Percentiles rank a stretch among this genome's conserved stretches.
Conservation (phyloP, 2,797 vertebrate species). For the Manis pentadactyla region DNA sequence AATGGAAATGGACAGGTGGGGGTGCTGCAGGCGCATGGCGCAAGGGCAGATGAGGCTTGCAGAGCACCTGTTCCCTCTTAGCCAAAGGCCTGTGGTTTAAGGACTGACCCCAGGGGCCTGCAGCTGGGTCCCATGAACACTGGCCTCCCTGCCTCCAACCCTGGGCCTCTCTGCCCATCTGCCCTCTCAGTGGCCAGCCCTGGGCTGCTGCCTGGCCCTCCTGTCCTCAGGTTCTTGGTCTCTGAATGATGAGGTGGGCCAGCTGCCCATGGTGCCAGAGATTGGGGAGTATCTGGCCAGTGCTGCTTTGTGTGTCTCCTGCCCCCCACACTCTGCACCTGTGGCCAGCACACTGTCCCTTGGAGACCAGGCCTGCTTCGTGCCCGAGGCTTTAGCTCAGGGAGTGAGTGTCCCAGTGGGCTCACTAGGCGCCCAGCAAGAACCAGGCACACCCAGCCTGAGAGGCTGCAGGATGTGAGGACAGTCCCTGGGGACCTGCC, state of each 20-base stretch:
- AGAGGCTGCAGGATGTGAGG: accelerated
- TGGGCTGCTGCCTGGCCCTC: not conserved
- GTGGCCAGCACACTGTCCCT: accelerated
- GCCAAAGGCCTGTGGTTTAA: too few species aligned
- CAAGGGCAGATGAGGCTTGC: not conserved
- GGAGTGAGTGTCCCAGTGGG: accelerated
- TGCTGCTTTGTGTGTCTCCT: not conserved
- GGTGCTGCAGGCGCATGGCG: not conserved
- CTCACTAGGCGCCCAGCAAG: accelerated
- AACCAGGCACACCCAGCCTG: accelerated
- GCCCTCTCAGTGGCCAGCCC: too few species aligned
- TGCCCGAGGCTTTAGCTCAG: not conserved
- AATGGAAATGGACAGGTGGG: too few species aligned
- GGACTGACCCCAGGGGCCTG: not conserved
- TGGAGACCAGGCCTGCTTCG: not conserved
- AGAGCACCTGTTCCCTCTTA: not conserved
- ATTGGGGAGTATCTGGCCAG: too few species aligned
- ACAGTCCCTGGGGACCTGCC: accelerated
- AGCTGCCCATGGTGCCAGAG: not conserved
- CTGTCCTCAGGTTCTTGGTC: not conserved
- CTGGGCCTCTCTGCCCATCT: not conserved
- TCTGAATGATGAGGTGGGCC: not conserved
- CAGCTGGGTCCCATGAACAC: not conserved
- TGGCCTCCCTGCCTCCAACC: not conserved
- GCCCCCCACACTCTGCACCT: accelerated